Percentiles rank a stretch among this genome's conserved stretches.
Evolutionary conservation across 1,140 invertebrate species (phyloP).

Genomic region (Drosophila sucinea): DNA sequence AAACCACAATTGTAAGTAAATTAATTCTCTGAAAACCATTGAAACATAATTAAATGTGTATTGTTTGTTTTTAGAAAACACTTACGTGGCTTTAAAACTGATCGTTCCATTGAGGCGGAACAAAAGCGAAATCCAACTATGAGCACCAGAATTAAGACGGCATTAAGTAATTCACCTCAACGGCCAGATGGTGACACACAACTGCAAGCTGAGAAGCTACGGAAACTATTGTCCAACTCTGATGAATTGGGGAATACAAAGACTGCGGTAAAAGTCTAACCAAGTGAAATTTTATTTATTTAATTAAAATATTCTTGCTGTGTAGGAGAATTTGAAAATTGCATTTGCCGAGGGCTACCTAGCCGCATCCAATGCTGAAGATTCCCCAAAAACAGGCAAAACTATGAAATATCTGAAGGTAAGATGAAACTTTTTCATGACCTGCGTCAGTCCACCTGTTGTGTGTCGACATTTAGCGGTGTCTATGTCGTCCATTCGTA

Average conservation of each 20-base stretch:
- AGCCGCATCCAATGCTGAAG: slow-evolving; percentile 84
- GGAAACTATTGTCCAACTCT: slow-evolving; percentile 58
- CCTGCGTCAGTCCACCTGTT: too few relatives aligned
- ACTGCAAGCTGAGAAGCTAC: slow-evolving; percentile 65
- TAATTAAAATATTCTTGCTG: neutral
- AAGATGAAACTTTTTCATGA: neutral
- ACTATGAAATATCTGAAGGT: slow-evolving; percentile 89
- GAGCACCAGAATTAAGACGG: slow-evolving; percentile 85
- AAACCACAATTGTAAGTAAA: slow-evolving; percentile 62
- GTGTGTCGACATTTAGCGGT: neutral
- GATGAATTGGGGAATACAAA: slow-evolving; percentile 51
- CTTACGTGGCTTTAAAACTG: slow-evolving; percentile 88
- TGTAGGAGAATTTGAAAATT: slow-evolving; percentile 89
- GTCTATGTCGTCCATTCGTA: neutral
- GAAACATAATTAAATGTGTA: neutral
- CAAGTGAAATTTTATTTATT: neutral
- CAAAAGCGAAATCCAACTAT: slow-evolving; percentile 88
- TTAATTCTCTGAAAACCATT: neutral
- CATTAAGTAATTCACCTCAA: slow-evolving; percentile 83
- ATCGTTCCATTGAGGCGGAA: slow-evolving; percentile 88
- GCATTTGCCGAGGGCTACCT: slow-evolving; percentile 96
- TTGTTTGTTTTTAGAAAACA: slow-evolving; percentile 49
- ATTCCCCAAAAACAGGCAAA: slow-evolving; percentile 85
- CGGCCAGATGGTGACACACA: slow-evolving; percentile 57
- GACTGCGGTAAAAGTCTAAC: slow-evolving; percentile 37